Evolutionary conservation across 2,888 invertebrate genomes (phyloP).

Genomic region (Ennomos fuscantarius): DNA sequence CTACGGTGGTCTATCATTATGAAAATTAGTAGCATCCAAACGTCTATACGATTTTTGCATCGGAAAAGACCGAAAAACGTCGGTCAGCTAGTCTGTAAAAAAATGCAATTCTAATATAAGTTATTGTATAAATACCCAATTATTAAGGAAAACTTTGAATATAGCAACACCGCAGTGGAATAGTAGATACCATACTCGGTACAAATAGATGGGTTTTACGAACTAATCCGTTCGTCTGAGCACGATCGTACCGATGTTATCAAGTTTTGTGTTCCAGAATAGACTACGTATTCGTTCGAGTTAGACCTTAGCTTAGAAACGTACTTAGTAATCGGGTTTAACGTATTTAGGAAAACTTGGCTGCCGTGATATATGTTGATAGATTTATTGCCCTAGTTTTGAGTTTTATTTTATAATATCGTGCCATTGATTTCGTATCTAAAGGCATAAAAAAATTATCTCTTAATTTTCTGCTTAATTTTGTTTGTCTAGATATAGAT

Average conservation of each 20-base stretch:
- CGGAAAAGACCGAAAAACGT: too few species aligned
- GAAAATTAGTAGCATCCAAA: too few species aligned
- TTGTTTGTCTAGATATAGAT: too few species aligned
- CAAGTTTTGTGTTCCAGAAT: slow-evolving; percentile 20
- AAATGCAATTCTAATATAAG: too few species aligned
- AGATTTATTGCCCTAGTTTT: neutral
- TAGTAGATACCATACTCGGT: slow-evolving; percentile 1
- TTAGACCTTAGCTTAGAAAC: neutral
- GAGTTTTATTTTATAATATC: too few species aligned
- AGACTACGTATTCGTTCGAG: slow-evolving; percentile 5
- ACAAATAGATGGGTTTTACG: slow-evolving; percentile 14
- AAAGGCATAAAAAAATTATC: too few species aligned
- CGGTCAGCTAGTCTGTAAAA: too few species aligned
- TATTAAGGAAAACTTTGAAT: neutral
- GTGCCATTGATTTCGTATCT: too few species aligned
- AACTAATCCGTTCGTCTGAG: slow-evolving; percentile 22
- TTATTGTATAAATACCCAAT: neutral
- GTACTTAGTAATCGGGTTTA: slow-evolving; percentile 13
- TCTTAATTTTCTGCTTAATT: too few species aligned
- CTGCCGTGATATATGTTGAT: neutral
- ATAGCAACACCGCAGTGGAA: slow-evolving; percentile 8
- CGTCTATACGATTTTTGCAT: too few species aligned
- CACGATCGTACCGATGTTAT: slow-evolving; percentile 22
- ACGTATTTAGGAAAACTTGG: neutral
- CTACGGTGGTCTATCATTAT: too few species aligned